These are phyloP conservation scores for Cercopithecus petaurista DNA, from an alignment of 2,797 vertebrate genomes.

Conservation along the genomic window DNA sequence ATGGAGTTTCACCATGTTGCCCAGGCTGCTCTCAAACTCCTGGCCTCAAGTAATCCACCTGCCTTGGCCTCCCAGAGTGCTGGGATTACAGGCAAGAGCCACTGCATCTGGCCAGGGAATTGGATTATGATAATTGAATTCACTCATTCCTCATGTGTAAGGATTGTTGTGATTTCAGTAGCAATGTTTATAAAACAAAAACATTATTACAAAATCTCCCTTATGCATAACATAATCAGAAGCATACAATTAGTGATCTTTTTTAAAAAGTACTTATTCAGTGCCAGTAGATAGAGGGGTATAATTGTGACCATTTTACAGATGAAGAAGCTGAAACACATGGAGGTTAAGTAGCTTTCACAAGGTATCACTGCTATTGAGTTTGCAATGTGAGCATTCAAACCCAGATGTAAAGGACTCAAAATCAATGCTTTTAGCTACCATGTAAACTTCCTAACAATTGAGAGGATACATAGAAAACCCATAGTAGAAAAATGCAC, in stretches of 20 bases:
- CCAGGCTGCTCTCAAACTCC: too few species aligned
- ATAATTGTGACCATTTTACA: conserved; percentile 26
- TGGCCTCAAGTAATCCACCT: too few species aligned
- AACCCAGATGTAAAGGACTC: background rate
- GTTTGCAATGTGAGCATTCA: background rate
- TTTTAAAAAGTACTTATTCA: background rate
- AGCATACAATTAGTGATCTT: conserved; percentile 50
- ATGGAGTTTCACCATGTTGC: too few species aligned
- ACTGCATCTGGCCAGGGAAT: background rate
- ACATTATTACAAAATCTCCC: conserved; percentile 42
- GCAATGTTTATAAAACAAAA: conserved; percentile 50
- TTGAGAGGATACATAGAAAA: background rate
- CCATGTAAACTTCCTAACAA: background rate
- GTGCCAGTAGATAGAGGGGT: background rate
- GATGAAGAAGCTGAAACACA: background rate
- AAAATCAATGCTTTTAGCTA: background rate
- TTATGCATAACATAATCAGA: conserved; percentile 35
- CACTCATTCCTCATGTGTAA: background rate
- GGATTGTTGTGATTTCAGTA: background rate
- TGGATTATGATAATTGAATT: background rate
- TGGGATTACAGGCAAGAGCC: too few species aligned
- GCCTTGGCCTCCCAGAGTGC: too few species aligned
- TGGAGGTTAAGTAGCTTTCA: background rate
- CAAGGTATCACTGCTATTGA: background rate
- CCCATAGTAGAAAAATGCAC: background rate